Conservation (phyloP, 2,113 vertebrate species). For the Echinops telfairi region DNA sequence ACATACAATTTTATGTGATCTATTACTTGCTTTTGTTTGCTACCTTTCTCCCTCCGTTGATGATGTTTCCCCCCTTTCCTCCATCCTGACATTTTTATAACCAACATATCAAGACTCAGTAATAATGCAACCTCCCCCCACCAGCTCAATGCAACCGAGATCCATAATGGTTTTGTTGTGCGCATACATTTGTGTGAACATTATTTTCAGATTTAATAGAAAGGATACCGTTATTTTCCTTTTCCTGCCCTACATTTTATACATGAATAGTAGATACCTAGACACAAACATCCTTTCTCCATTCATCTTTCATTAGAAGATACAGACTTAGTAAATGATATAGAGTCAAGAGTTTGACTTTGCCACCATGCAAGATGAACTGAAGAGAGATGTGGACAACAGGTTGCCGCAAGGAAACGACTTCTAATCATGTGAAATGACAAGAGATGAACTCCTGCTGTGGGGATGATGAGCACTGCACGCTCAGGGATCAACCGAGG, state of each 20-base stretch:
- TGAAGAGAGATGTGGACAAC: background rate
- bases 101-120: constrained; percentile 23
- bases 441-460: background rate
- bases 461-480: background rate
- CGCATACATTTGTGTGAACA: background rate
- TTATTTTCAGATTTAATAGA: background rate
- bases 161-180: background rate
- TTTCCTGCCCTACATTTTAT: background rate
- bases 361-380: background rate
- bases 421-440: background rate
- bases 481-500: background rate
- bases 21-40: background rate
- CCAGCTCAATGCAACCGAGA: background rate
- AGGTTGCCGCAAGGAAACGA: background rate
- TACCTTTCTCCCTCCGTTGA: background rate
- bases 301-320: background rate
- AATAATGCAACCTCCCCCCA: background rate
- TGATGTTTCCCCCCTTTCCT: background rate
- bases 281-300: background rate
- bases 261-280: background rate
- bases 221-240: background rate
- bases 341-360: background rate
- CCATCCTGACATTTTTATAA: background rate
- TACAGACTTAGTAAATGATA: background rate
- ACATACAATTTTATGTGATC: background rate